Base-by-base conservation (phyloP, 2,888 invertebrate genomes). In the Drosophila tripunctata region DNA sequence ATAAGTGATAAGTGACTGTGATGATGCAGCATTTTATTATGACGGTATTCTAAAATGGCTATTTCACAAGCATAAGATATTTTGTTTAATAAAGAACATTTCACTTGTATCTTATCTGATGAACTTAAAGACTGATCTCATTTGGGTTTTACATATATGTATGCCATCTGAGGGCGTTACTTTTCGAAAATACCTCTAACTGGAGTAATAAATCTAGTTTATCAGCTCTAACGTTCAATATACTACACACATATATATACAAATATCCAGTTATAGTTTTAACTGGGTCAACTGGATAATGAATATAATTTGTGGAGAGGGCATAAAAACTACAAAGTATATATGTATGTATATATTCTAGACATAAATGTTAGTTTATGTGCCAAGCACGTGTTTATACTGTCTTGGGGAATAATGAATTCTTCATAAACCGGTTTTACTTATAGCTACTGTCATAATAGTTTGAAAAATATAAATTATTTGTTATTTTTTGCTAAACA, bases 221-320 rank as follows among this genome's bases (percentile, higher is more conserved):
- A 2, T 5, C 7, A 27, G 7, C 24, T 17, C n/a, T 24, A n/a
- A 35, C n/a, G 33, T 3, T 35, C 15, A 4, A 22, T 24, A 15
- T 24, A 15, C n/a, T 24, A 4, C 24, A 15, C n/a, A 22, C 22
- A 4, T 14, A 3, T 12, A 12, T 12, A 14, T 35, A 24, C 17
- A 44, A 27, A 47, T 31, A 14, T 14, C 8, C n/a, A 43, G 15
- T 3, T 12, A 12, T n/a, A 43, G 2, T 6, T 21, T 12, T 40
- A 51, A 17, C 40, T 51, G 19, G 51, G 51, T 51, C 51, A 51
- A 40, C 51, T 51, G 30, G 40, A 27, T 30, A 51, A 19, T 51
- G 19, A 14, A 30, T 27, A 40, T 51, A 40, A 40, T 40, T 51
- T 50, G 48, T 40, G 10, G 30, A 17, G 12, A 12, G 12, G 38